Evolutionary conservation across 2,888 invertebrate species (phyloP).

Genomic region (Tetrapedia diversipes): DNA sequence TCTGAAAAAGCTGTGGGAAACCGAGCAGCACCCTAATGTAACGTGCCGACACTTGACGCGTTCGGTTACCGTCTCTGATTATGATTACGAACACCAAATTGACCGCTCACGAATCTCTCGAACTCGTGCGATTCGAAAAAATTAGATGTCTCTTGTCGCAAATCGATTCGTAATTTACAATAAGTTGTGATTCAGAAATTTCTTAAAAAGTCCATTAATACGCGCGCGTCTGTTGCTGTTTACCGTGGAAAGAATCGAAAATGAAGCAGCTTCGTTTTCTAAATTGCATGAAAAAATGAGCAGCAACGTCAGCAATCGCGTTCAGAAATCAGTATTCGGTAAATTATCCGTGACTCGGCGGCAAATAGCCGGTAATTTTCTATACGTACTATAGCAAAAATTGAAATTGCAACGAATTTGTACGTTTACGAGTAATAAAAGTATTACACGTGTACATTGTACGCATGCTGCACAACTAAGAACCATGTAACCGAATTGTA

Average conservation of each 20-base stretch:
- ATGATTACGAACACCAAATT: no score
- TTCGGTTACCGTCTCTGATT: no score
- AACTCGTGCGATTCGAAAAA: not conserved
- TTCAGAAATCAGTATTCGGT: not conserved
- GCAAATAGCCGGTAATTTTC: not conserved
- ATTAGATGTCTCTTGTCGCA: no score
- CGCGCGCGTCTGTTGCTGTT: not conserved
- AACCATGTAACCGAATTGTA: not conserved
- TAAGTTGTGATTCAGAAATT: not conserved
- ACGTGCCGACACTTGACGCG: no score
- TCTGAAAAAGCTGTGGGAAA: conserved; percentile 32
- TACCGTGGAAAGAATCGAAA: not conserved
- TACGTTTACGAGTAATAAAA: not conserved
- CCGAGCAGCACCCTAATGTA: not conserved
- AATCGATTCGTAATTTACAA: no score
- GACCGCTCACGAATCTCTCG: not conserved
- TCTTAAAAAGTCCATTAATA: not conserved
- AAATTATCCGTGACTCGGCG: not conserved
- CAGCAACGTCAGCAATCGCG: not conserved
- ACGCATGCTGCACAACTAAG: not conserved
- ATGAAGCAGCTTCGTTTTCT: not conserved
- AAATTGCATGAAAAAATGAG: not conserved
- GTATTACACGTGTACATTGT: not conserved
- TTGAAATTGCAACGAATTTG: not conserved
- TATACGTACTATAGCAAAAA: not conserved